Conservation (phyloP, 2,797 vertebrate genomes). For the Myotis daubentonii region DNA sequence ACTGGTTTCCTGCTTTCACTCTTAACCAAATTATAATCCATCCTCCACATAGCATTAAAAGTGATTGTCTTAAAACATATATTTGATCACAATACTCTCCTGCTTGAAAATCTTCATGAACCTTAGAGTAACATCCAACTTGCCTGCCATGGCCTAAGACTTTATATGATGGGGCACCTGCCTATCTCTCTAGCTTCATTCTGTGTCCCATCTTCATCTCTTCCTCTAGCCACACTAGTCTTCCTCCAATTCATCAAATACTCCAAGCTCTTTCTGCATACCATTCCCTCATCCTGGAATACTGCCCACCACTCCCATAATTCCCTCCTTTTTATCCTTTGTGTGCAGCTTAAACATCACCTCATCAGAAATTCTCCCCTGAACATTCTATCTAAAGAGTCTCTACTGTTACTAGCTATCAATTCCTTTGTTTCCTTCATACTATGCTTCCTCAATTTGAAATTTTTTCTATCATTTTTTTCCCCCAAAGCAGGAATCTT, state of each 20-base stretch:
- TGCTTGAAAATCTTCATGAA: not conserved
- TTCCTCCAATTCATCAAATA: not conserved
- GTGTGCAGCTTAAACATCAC: not conserved
- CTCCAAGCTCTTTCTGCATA: not conserved
- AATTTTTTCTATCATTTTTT: not conserved
- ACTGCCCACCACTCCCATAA: not conserved
- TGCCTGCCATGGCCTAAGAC: not conserved
- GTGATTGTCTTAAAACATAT: not conserved
- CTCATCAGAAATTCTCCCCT: not conserved
- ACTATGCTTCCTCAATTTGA: not conserved
- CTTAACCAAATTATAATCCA: not conserved
- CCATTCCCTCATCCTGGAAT: not conserved
- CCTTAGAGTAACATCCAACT: not conserved
- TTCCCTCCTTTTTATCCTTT: not conserved
- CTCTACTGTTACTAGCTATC: not conserved
- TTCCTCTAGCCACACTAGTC: not conserved
- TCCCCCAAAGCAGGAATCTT: not conserved
- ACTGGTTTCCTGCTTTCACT: not conserved
- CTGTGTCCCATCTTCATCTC: not conserved
- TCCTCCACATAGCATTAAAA: not conserved
- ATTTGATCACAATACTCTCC: not conserved
- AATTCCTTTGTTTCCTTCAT: not conserved
- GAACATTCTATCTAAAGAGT: not conserved
- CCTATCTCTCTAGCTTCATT: not conserved
- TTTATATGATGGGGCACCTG: not conserved